Conservation (phyloP, 2,113 vertebrate species). For the Lutjanus erythropterus region DNA sequence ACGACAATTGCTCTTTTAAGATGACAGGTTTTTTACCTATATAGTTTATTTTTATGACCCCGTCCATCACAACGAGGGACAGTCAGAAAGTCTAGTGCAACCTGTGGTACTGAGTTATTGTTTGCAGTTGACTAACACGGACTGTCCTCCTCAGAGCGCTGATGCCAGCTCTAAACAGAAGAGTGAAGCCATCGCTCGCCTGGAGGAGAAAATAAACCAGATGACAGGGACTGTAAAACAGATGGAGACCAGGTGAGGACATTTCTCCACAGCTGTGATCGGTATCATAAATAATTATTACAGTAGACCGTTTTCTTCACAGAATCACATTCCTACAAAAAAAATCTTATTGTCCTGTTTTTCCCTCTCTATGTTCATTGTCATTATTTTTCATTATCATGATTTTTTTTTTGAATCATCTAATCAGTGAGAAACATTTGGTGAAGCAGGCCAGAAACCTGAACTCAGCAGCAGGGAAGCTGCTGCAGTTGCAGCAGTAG, state of each 20-base stretch:
- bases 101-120: neutral
- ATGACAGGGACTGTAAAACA: conserved; percentile 96
- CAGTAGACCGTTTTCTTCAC: neutral
- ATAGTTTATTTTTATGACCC: too few relatives aligned
- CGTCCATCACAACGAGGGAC: too few relatives aligned
- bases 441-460: conserved; percentile 98
- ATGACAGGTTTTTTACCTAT: too few relatives aligned
- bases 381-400: conserved; percentile 10
- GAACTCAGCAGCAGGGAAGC: conserved; percentile 93
- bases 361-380: conserved; percentile 61
- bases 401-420: conserved; percentile 36
- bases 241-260: conserved; percentile 93
- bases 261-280: neutral
- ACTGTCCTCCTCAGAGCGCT: conserved; percentile 83
- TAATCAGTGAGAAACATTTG: conserved; percentile 94
- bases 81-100: too few relatives aligned
- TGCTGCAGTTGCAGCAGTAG: conserved; percentile 93
- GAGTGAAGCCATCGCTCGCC: conserved; percentile 91
- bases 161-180: conserved; percentile 95
- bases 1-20: too few relatives aligned
- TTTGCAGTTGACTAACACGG: neutral
- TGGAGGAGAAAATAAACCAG: conserved; percentile 98
- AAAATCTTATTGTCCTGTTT: conserved; percentile 49
- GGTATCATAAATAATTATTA: neutral
- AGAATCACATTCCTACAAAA: neutral